Conservation (phyloP, 2,888 invertebrate species). For the Patella depressa region DNA sequence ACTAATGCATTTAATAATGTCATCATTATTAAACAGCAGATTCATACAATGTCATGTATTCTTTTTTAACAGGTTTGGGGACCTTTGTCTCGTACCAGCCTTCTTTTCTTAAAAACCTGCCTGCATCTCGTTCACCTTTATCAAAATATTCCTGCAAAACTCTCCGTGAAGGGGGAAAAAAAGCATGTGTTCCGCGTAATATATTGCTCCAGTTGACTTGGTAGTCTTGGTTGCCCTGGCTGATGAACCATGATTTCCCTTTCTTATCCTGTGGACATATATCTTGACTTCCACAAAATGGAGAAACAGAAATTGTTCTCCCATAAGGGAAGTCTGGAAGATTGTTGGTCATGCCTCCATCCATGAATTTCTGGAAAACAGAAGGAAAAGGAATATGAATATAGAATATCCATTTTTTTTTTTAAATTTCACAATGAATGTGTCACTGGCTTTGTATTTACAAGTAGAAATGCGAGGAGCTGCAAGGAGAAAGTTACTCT, state of each 20-base stretch:
- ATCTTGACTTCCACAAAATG: conserved; percentile 96
- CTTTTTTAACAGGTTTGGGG: conserved; percentile 19
- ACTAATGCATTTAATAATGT: no score
- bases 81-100: conserved; percentile 32
- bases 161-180: conserved; percentile 67
- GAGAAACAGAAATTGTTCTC: conserved; percentile 94
- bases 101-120: conserved; percentile 61
- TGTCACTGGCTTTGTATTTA: no score
- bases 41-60: conserved; percentile 19
- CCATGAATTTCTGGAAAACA: conserved; percentile 80
- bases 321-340: conserved; percentile 83
- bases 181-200: conserved; percentile 63
- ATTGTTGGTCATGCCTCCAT: conserved; percentile 96
- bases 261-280: conserved; percentile 80
- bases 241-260: conserved; percentile 41
- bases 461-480: no score
- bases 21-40: conserved; percentile 16
- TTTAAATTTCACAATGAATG: no score
- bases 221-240: conserved; percentile 50
- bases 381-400: not conserved
- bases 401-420: no score
- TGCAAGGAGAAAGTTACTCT: no score
- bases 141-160: conserved; percentile 65
- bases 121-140: conserved; percentile 67
- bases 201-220: conserved; percentile 69